A percentile compares a stretch with the other conserved stretches of the same genome.
These are phyloP conservation scores for Sinocyclocheilus grahami DNA, from an alignment of 2,113 vertebrate genomes.

Conservation along the genomic window DNA sequence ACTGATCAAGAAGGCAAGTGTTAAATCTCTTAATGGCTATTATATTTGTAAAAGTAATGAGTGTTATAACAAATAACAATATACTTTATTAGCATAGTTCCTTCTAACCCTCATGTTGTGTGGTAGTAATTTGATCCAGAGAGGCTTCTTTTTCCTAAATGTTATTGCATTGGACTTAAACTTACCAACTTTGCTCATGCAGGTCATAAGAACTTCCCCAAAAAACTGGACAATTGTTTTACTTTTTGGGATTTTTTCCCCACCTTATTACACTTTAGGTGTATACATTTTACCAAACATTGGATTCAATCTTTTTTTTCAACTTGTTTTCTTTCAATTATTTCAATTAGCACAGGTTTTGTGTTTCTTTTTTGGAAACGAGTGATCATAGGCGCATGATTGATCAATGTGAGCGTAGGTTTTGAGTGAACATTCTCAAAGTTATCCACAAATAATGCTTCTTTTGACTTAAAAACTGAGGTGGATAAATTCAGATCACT, in stretches of 20 bases:
- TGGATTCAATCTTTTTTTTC: too few relatives aligned
- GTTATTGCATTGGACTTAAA: neutral
- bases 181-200: neutral
- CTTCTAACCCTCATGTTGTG: neutral
- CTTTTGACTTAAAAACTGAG: neutral
- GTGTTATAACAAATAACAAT: neutral
- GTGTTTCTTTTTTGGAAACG: neutral
- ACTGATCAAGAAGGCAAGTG: too few relatives aligned
- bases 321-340: neutral
- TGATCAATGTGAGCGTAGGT: neutral
- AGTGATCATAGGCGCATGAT: neutral
- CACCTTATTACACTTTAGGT: too few relatives aligned
- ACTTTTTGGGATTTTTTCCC: too few relatives aligned
- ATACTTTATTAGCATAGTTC: neutral
- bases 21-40: neutral
- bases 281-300: too few relatives aligned
- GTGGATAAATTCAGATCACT: neutral
- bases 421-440: neutral
- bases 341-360: neutral
- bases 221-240: neutral
- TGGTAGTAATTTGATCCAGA: neutral
- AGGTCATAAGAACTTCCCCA: too few relatives aligned
- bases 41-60: neutral
- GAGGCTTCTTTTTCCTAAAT: neutral
- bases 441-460: neutral